A percentile compares a stretch with the other conserved stretches of the same genome.
Evolutionary conservation across 2,888 invertebrate species (phyloP).

Genomic region (Phortica magna): DNA sequence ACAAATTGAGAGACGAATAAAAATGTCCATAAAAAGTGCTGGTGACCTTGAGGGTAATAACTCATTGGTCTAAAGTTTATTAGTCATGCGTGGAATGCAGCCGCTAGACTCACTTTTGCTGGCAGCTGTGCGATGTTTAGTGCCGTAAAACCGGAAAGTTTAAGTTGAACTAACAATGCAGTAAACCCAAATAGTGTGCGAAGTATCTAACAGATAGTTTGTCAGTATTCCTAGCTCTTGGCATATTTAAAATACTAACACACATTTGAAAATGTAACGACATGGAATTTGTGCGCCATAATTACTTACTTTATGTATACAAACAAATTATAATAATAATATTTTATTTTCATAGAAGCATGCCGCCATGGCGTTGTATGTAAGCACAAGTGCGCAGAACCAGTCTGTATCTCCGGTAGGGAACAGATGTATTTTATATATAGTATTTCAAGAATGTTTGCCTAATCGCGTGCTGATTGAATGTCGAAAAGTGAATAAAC

Average conservation of each 20-base stretch:
- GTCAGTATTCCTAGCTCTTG: background rate
- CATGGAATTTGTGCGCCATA: background rate
- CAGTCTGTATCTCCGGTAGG: background rate
- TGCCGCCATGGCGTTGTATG: too few relatives aligned
- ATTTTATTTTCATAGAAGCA: too few relatives aligned
- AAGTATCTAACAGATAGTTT: background rate
- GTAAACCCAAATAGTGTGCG: background rate
- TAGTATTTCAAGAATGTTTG: background rate
- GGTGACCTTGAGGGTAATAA: slow-evolving; percentile 69
- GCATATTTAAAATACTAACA: background rate
- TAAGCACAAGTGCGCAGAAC: background rate
- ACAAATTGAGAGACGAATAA: slow-evolving; percentile 21
- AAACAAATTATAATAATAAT: too few relatives aligned
- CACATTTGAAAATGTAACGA: background rate
- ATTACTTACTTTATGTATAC: too few relatives aligned
- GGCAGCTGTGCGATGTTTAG: slow-evolving; percentile 2
- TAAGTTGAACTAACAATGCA: background rate
- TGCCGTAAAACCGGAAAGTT: slow-evolving; percentile 6
- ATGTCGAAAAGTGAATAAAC: slow-evolving; percentile 50
- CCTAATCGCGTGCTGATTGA: background rate
- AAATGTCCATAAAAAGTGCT: slow-evolving; percentile 3
- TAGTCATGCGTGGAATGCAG: slow-evolving; percentile 69
- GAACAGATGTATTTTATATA: background rate
- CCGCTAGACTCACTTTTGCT: slow-evolving; percentile 26
- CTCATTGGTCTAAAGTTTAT: slow-evolving; percentile 53